Percentiles rank a stretch among this genome's conserved stretches.
phyloP scores from a whole-genome alignment of 2,797 vertebrate species.

The Enteromius trimaculatus region DNA sequence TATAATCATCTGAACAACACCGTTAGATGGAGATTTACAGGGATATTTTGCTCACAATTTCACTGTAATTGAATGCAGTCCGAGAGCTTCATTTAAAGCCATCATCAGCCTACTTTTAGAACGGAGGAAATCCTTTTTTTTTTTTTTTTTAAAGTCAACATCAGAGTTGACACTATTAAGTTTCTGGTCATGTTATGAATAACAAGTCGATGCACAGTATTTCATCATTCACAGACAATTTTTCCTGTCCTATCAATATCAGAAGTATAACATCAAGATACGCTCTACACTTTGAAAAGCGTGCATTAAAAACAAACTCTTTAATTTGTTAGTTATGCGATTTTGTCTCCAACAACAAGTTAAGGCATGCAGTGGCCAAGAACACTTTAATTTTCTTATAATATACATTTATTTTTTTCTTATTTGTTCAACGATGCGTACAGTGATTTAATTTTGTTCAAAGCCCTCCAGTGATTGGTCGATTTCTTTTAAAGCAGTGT shows the following conservation, averaged over 20 bases:
- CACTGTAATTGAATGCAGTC: neutral
- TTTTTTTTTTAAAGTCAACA: neutral
- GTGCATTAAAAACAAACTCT: neutral
- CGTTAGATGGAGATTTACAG: neutral
- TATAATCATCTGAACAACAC: conserved; percentile 24
- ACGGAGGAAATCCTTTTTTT: neutral
- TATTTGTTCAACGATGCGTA: too few species aligned
- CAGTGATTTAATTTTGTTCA: too few species aligned
- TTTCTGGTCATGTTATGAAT: neutral
- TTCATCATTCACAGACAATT: neutral
- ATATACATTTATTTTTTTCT: too few species aligned
- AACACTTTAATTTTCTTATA: too few species aligned
- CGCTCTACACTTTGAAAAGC: neutral
- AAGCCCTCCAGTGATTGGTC: too few species aligned
- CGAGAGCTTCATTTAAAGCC: conserved; percentile 5
- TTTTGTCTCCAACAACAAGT: too few species aligned
- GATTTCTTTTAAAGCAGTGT: too few species aligned
- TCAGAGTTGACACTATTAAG: neutral
- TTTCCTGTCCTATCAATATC: neutral
- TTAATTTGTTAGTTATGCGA: neutral
- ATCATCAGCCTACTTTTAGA: conserved; percentile 11
- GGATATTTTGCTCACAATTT: neutral
- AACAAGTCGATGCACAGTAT: neutral
- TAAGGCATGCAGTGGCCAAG: too few species aligned
- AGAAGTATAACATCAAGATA: neutral